A percentile compares a stretch with the other conserved stretches of the same genome.
These are phyloP conservation scores for Drosophila nasuta DNA, from an alignment of 1,140 invertebrate species.

Conservation along the genomic window DNA sequence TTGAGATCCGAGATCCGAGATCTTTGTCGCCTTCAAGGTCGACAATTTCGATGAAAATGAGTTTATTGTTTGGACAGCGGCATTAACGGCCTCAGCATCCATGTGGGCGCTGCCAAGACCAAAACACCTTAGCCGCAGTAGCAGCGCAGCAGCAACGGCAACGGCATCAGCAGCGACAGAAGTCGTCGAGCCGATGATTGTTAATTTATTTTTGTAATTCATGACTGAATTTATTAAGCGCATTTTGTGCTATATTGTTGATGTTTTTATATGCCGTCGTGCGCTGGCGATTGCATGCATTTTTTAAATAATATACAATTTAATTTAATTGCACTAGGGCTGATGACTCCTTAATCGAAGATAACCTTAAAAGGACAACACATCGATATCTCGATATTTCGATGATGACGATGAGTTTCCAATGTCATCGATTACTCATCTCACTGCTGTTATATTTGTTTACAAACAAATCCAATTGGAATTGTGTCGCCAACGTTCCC, in stretches of 20 bases:
- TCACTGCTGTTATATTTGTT: constrained; percentile 59
- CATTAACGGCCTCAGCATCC: constrained; percentile 49
- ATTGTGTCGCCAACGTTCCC: constrained; percentile 53
- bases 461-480: constrained; percentile 69
- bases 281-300: constrained; percentile 34
- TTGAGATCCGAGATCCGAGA: constrained; percentile 39
- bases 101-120: constrained; percentile 65
- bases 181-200: constrained; percentile 61
- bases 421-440: constrained; percentile 66
- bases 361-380: constrained; percentile 36
- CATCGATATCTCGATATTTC: constrained; percentile 37
- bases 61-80: constrained; percentile 78
- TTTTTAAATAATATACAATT: constrained; percentile 25
- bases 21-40: constrained; percentile 69
- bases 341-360: constrained; percentile 32
- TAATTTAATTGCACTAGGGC: constrained; percentile 5
- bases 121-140: constrained; percentile 60
- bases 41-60: constrained; percentile 76
- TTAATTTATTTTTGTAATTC: constrained; percentile 79
- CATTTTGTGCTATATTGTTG: constrained; percentile 3
- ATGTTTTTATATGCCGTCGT: constrained; percentile 32
- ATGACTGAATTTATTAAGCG: constrained; percentile 70
- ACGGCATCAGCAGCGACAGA: background rate
- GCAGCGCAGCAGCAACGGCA: constrained; percentile 1
- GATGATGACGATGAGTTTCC: constrained; percentile 17